Conservation (phyloP, 2,888 invertebrate genomes). For the Carcina quercana region DNA sequence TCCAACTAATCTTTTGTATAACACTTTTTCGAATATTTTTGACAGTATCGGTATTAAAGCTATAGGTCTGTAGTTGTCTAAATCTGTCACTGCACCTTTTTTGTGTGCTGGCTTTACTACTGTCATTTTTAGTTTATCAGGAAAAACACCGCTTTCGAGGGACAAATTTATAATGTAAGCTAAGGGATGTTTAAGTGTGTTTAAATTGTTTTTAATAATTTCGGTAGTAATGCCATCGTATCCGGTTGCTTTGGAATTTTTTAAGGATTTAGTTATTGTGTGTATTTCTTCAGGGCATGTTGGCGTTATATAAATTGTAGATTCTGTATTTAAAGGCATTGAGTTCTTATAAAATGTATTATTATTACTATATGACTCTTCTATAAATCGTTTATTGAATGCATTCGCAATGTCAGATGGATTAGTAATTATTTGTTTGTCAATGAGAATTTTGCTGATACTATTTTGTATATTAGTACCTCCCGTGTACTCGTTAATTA, state of each 20-base stretch:
- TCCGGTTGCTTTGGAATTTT: not conserved
- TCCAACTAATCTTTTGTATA: not conserved
- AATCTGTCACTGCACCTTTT: not conserved
- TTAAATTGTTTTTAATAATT: not conserved
- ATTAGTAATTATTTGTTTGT: not conserved
- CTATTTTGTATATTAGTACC: not conserved
- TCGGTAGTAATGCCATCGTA: conserved; percentile 3
- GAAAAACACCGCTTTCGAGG: conserved; percentile 1
- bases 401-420: not conserved
- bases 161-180: conserved; percentile 1
- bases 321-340: too few relatives aligned
- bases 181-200: not conserved
- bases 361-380: not conserved
- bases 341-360: not conserved
- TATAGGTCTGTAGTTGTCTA: conserved; percentile 2
- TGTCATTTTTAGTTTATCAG: not conserved
- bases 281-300: not conserved
- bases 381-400: not conserved
- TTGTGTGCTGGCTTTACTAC: conserved; percentile 3
- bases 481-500: conserved; percentile 2
- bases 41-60: conserved; percentile 2
- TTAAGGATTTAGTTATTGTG: not conserved
- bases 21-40: conserved; percentile 3
- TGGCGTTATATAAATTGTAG: not conserved
- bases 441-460: too few relatives aligned